phyloP scores from a whole-genome alignment of 2,888 invertebrate species.

The Apodemia hepburni region DNA sequence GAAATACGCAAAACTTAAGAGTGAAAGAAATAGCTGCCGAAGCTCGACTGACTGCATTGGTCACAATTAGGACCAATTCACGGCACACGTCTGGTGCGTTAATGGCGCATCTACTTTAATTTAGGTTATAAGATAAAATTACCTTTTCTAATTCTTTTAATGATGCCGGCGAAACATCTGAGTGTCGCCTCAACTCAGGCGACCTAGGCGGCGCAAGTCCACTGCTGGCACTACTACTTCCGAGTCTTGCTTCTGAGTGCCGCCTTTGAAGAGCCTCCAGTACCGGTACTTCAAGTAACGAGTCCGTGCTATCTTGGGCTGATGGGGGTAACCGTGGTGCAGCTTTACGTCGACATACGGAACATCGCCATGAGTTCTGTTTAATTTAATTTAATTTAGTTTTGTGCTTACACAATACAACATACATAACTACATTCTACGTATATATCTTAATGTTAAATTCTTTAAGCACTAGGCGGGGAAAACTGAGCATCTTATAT shows the following conservation, averaged over 20 bases:
- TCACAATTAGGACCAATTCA: too few relatives aligned
- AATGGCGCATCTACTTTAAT: too few relatives aligned
- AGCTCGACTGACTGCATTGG: too few relatives aligned
- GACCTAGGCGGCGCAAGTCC: slow-evolving; percentile 92
- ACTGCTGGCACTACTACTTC: slow-evolving; percentile 71
- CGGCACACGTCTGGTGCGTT: too few relatives aligned
- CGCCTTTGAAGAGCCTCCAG: slow-evolving; percentile 89
- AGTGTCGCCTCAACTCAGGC: slow-evolving; percentile 90
- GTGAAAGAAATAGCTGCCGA: too few relatives aligned
- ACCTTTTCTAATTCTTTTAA: slow-evolving; percentile 94
- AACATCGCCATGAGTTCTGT: slow-evolving; percentile 92
- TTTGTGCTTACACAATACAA: neutral
- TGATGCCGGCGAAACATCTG: slow-evolving; percentile 93
- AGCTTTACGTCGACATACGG: slow-evolving; percentile 92
- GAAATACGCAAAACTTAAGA: too few relatives aligned
- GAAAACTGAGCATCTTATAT: too few relatives aligned
- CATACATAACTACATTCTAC: too few relatives aligned
- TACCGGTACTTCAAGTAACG: slow-evolving; percentile 88
- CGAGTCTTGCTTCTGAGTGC: slow-evolving; percentile 86
- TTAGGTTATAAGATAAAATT: slow-evolving; percentile 44
- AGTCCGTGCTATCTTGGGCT: slow-evolving; percentile 92
- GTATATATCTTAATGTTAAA: too few relatives aligned
- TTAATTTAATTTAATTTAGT: neutral
- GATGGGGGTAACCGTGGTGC: slow-evolving; percentile 87
- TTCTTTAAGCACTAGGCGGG: too few relatives aligned